Conservation (phyloP, 1,140 invertebrate genomes). For the Achatina immaculata region DNA sequence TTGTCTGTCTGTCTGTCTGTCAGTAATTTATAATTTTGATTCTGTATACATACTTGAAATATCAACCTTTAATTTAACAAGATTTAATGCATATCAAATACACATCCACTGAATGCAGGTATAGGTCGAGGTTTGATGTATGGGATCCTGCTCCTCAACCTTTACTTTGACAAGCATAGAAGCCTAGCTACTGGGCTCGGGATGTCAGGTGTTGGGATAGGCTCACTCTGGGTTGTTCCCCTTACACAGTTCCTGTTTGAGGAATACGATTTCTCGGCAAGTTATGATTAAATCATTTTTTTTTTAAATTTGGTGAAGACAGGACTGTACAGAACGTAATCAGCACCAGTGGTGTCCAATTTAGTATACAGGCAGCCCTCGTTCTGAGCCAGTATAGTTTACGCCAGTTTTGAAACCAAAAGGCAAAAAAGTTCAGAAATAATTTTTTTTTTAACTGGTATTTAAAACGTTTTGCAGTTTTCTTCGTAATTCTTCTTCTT, state of each 20-base stretch:
- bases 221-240: neutral
- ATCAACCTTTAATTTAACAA: neutral
- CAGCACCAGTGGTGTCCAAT: too few species aligned
- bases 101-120: neutral
- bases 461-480: too few species aligned
- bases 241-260: slow-evolving; percentile 15
- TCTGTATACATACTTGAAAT: neutral
- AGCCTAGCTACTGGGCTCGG: slow-evolving; percentile 7
- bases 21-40: neutral
- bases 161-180: slow-evolving; percentile 30
- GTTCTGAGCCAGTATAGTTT: too few species aligned
- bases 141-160: neutral
- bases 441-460: too few species aligned
- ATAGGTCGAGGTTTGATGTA: neutral
- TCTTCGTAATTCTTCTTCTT: too few species aligned
- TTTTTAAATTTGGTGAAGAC: neutral
- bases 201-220: slow-evolving; percentile 15
- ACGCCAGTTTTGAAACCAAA: too few species aligned
- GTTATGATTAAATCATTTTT: neutral
- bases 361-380: too few species aligned
- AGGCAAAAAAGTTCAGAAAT: too few species aligned
- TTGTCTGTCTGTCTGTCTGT: neutral
- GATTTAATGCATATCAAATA: neutral
- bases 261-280: slow-evolving; percentile 25
- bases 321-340: too few species aligned